A percentile compares a stretch with the other conserved stretches of the same genome.
Evolutionary conservation across 2,888 invertebrate genomes (phyloP).

Genomic region (Yponomeuta evonymella): DNA sequence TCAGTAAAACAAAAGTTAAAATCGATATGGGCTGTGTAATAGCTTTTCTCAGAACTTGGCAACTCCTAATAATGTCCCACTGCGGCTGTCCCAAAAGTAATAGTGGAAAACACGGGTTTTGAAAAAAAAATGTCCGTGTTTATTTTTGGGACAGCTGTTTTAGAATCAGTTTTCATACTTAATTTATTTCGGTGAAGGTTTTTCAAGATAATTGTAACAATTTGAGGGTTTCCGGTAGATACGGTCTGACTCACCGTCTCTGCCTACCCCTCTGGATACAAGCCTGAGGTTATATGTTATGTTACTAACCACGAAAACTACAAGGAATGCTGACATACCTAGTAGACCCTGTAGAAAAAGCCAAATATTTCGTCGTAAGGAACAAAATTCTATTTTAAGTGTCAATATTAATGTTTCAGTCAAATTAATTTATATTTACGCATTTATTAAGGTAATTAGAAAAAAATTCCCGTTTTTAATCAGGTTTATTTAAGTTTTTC

Average conservation of each 20-base stretch:
- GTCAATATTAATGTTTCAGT: neutral
- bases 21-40: no score
- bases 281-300: no score
- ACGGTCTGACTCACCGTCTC: no score
- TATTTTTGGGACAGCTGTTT: neutral
- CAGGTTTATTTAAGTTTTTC: neutral
- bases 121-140: no score
- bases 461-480: no score
- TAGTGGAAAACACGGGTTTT: no score
- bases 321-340: neutral
- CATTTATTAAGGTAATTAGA: neutral
- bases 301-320: neutral
- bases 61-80: neutral
- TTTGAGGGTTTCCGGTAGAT: neutral
- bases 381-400: neutral
- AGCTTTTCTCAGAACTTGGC: no score
- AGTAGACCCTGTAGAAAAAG: neutral
- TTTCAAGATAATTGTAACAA: neutral
- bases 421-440: neutral
- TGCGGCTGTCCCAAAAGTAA: no score
- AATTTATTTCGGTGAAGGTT: neutral
- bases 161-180: neutral
- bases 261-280: no score
- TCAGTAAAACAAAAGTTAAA: no score
- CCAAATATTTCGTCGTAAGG: slow-evolving; percentile 8